phyloP scores from a whole-genome alignment of 2,888 invertebrate species.

The Hirtodrosophila alboralis region DNA sequence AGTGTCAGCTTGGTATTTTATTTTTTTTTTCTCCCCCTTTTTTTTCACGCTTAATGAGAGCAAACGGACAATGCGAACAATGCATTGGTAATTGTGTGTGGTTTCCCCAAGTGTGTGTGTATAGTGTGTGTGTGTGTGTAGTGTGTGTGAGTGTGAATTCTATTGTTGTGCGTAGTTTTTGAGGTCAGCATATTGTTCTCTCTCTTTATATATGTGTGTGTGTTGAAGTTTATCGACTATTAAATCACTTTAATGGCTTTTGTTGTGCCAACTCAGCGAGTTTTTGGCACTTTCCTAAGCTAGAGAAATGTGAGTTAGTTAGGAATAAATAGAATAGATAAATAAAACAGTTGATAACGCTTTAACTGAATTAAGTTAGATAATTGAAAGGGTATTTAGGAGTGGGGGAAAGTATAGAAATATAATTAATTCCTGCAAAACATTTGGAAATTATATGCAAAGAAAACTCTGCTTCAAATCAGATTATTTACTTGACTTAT shows the following conservation, averaged over 20 bases:
- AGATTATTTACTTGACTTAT: no score
- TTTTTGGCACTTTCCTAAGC: conserved; percentile 8
- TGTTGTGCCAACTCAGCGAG: conserved; percentile 31
- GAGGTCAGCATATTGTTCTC: conserved; percentile 55
- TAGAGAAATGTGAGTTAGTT: conserved; percentile 8
- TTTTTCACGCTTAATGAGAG: conserved; percentile 52
- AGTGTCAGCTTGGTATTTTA: conserved; percentile 52
- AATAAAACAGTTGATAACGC: conserved; percentile 19
- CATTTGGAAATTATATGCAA: no score
- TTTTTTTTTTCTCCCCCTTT: conserved; percentile 8
- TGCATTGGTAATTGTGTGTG: conserved; percentile 71
- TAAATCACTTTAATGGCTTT: conserved; percentile 75
- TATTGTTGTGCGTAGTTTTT: conserved; percentile 60
- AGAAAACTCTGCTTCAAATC: no score
- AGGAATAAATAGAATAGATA: not conserved
- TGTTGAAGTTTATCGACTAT: conserved; percentile 65
- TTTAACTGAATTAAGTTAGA: conserved; percentile 12
- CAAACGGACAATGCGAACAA: conserved; percentile 65
- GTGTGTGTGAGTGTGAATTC: conserved; percentile 23
- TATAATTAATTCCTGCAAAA: no score
- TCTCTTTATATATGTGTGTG: conserved; percentile 1
- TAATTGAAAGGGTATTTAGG: not conserved
- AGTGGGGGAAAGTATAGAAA: conserved; percentile 1
- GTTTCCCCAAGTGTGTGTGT: conserved; percentile 29
- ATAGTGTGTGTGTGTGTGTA: conserved; percentile 11